phyloP scores from a whole-genome alignment of 2,113 vertebrate species.

The Chaenogobius annularis region DNA sequence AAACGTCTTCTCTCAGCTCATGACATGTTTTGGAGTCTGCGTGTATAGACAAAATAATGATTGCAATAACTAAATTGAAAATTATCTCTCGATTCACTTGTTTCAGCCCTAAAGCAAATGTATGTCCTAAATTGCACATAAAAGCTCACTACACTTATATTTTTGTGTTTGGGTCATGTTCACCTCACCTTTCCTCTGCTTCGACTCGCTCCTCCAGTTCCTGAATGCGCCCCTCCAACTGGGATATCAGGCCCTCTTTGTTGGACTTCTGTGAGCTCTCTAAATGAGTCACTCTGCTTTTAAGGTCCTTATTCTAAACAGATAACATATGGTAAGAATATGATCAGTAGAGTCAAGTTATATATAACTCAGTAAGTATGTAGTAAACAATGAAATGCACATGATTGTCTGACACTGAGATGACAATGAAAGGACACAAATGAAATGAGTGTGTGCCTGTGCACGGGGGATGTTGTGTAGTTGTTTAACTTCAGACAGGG shows the following conservation, averaged over 20 bases:
- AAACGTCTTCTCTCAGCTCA: too few relatives aligned
- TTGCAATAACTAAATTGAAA: too few relatives aligned
- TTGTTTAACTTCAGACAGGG: slow-evolving; percentile 50
- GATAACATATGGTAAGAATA: not conserved
- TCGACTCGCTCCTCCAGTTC: slow-evolving; percentile 93
- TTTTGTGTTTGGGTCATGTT: not conserved
- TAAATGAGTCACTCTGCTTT: slow-evolving; percentile 86
- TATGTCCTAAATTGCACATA: not conserved
- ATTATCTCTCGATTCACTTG: too few relatives aligned
- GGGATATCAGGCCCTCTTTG: slow-evolving; percentile 89
- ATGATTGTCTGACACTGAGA: slow-evolving; percentile 27
- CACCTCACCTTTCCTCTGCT: slow-evolving; percentile 87
- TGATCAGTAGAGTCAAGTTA: not conserved
- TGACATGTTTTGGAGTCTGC: too few relatives aligned
- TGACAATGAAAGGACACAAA: slow-evolving; percentile 35
- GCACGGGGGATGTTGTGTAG: slow-evolving; percentile 34
- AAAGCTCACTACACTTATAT: not conserved
- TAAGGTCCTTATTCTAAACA: slow-evolving; percentile 91
- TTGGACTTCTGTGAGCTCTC: slow-evolving; percentile 89
- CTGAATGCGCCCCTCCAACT: slow-evolving; percentile 88
- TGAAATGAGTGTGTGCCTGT: slow-evolving; percentile 41
- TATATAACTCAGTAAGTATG: slow-evolving; percentile 14
- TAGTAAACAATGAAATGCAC: slow-evolving; percentile 9
- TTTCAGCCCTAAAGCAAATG: too few relatives aligned
- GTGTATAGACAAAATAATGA: too few relatives aligned